Conservation (phyloP, 2,113 vertebrate species). For the Brachyhypopomus gauderio region DNA sequence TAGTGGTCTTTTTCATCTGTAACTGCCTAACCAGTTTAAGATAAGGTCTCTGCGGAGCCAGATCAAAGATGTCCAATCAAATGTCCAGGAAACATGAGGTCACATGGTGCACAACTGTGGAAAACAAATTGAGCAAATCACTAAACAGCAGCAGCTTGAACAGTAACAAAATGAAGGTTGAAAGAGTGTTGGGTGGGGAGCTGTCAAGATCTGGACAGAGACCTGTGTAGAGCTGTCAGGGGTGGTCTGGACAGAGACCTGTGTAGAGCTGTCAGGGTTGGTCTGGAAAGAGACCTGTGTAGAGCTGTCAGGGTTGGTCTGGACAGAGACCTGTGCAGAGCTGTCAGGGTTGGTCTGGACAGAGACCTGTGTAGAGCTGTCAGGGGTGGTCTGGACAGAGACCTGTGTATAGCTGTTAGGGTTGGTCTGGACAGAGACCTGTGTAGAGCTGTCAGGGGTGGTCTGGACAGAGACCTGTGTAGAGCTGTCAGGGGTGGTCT, state of each 20-base stretch:
- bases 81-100: conserved; percentile 43
- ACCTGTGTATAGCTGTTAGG: neutral
- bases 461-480: no score
- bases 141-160: conserved; percentile 33
- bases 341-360: no score
- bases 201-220: no score
- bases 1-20: conserved; percentile 46
- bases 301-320: no score
- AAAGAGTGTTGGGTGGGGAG: no score
- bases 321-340: no score
- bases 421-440: neutral
- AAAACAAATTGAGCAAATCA: conserved; percentile 18
- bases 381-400: neutral
- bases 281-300: no score
- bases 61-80: conserved; percentile 46
- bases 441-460: neutral
- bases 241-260: no score
- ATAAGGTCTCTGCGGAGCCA: conserved; percentile 54
- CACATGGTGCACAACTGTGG: conserved; percentile 15
- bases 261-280: no score
- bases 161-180: conserved; percentile 24
- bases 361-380: no score
- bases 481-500: neutral
- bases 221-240: no score
- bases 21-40: conserved; percentile 53